A percentile compares a stretch with the other conserved stretches of the same genome.
phyloP scores from a whole-genome alignment of 64 coral and sea anemone genomes.

The Catalaphyllia jardinei region DNA sequence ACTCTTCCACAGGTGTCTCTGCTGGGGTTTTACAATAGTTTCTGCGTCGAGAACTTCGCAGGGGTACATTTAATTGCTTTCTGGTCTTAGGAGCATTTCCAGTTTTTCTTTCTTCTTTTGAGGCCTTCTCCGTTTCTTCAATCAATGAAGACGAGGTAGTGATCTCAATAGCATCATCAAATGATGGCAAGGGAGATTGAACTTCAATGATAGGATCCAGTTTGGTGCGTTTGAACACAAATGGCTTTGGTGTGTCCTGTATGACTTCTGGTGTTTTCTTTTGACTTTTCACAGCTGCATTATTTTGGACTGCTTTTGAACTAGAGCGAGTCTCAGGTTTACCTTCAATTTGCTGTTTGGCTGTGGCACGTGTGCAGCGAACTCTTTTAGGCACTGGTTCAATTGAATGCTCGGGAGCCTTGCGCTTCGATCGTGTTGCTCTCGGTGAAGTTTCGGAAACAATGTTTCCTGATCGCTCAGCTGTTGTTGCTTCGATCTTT shows the following conservation, averaged over 20 bases:
- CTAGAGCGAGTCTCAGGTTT: neutral
- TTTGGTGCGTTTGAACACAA: constrained; percentile 45
- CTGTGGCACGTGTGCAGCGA: neutral
- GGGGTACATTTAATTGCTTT: neutral
- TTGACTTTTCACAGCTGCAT: constrained; percentile 4
- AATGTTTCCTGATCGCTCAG: neutral
- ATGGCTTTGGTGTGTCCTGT: constrained; percentile 44
- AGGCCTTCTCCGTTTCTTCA: neutral
- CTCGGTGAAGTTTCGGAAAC: neutral
- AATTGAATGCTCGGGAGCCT: neutral
- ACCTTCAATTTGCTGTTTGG: neutral
- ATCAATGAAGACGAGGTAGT: neutral
- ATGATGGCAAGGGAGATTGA: constrained; percentile 33
- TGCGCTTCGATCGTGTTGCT: constrained; percentile 37
- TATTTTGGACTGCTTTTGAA: neutral
- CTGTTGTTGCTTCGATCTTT: neutral
- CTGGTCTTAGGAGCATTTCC: neutral
- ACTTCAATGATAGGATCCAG: constrained; percentile 57
- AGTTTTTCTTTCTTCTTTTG: neutral
- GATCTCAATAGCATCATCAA: neutral
- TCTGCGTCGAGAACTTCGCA: constrained; percentile 11
- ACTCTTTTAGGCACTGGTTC: constrained; percentile 23
- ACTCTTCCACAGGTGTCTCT: neutral
- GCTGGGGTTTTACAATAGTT: neutral
- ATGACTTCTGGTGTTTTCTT: neutral